These are phyloP conservation scores for Montipora efflorescens DNA, from an alignment of 64 coral and sea anemone genomes.

Conservation along the genomic window DNA sequence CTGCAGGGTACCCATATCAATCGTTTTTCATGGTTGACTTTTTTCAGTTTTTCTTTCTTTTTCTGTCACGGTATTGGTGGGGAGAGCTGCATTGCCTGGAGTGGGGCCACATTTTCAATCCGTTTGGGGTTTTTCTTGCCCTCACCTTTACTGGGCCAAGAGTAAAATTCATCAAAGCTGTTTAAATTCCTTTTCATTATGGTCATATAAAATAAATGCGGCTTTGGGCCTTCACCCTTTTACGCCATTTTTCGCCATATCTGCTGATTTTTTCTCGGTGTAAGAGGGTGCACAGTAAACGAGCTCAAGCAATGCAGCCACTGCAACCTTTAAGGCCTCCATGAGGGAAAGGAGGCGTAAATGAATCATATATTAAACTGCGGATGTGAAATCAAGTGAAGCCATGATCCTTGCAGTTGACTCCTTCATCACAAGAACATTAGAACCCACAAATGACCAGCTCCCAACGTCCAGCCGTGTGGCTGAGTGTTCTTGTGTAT, in stretches of 20 bases:
- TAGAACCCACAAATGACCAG: too few species aligned
- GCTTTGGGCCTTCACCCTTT: not conserved
- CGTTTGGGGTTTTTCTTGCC: slow-evolving; percentile 1
- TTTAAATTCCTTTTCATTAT: not conserved
- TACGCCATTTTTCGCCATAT: not conserved
- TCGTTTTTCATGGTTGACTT: not conserved
- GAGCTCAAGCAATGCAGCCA: slow-evolving; percentile 9
- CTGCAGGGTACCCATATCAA: not conserved
- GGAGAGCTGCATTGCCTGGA: not conserved
- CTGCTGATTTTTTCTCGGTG: not conserved
- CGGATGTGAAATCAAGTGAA: too few species aligned
- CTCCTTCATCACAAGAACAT: too few species aligned
- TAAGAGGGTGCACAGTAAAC: slow-evolving; percentile 2
- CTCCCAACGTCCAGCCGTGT: too few species aligned
- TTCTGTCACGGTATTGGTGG: not conserved
- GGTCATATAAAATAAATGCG: not conserved
- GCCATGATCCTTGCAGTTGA: too few species aligned
- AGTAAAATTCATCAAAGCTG: slow-evolving; percentile 4
- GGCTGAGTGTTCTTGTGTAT: too few species aligned
- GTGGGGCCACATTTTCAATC: not conserved
- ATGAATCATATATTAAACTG: not conserved
- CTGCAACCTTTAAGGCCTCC: not conserved
- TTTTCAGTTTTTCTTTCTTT: not conserved
- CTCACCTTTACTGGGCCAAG: slow-evolving; percentile 1
- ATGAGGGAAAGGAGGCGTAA: not conserved